Evolutionary conservation across 1,140 invertebrate species (phyloP).

Genomic region (Trichogramma pretiosum): DNA sequence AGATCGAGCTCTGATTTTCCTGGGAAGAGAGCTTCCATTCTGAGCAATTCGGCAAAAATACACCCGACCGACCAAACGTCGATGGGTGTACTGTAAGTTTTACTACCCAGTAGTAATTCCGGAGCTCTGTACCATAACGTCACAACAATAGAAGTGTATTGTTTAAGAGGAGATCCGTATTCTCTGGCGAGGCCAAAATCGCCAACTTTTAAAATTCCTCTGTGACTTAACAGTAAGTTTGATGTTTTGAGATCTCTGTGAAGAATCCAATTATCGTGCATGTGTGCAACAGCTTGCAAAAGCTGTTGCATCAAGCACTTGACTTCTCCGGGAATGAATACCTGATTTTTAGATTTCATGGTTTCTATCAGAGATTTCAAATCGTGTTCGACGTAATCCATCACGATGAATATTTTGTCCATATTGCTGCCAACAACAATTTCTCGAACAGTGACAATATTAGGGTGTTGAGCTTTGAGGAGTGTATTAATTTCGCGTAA

Average conservation of each 20-base stretch:
- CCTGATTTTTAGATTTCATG: conserved; percentile 86
- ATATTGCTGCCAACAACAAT: conserved; percentile 99
- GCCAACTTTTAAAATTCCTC: conserved; percentile 84
- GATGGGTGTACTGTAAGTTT: conserved; percentile 91
- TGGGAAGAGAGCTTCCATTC: conserved; percentile 90
- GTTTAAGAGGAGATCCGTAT: conserved; percentile 92
- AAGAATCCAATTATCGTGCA: conserved; percentile 98
- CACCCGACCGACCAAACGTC: conserved; percentile 99
- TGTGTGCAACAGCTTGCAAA: conserved; percentile 76
- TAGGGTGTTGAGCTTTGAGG: conserved; percentile 91
- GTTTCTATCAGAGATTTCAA: conserved; percentile 96
- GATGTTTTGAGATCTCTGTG: conserved; percentile 98
- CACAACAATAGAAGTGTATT: conserved; percentile 94
- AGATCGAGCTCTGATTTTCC: conserved; percentile 95
- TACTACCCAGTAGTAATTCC: conserved; percentile 77
- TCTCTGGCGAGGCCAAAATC: conserved; percentile 97
- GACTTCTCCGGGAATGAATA: conserved; percentile 84
- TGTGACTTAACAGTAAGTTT: conserved; percentile 92
- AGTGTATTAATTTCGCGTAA: conserved; percentile 96
- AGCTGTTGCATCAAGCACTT: conserved; percentile 93
- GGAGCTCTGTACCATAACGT: conserved; percentile 96
- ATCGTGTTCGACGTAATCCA: conserved; percentile 99
- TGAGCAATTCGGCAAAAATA: conserved; percentile 93
- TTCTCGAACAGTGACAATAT: conserved; percentile 95
- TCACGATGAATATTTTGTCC: conserved; percentile 99